Evolutionary conservation across 2,888 invertebrate species (phyloP).

Genomic region (Folsomia candida): DNA sequence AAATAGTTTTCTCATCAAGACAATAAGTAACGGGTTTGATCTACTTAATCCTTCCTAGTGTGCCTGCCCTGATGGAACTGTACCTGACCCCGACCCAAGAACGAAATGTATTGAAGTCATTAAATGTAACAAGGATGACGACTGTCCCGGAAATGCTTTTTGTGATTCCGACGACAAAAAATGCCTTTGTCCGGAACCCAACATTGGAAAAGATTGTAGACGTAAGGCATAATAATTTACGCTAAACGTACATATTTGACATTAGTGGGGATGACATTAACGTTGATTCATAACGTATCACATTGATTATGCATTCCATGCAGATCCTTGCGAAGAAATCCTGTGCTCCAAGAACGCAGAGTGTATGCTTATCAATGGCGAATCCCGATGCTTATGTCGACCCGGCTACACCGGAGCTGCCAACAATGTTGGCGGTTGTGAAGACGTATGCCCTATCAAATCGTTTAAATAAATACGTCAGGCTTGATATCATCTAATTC

Average conservation of each 20-base stretch:
- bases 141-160: conserved; percentile 86
- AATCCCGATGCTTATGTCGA: conserved; percentile 79
- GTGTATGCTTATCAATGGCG: conserved; percentile 78
- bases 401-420: conserved; percentile 74
- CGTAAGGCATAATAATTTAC: conserved; percentile 62
- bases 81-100: conserved; percentile 79
- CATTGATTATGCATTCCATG: not conserved
- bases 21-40: too few species aligned
- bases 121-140: conserved; percentile 69
- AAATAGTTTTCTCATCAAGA: too few species aligned
- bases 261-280: too few species aligned
- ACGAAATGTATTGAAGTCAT: conserved; percentile 79
- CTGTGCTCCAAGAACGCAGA: conserved; percentile 83
- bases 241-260: too few species aligned
- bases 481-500: too few species aligned
- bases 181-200: conserved; percentile 86
- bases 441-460: conserved; percentile 58
- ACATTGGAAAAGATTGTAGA: conserved; percentile 85
- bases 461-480: too few species aligned
- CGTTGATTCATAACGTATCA: not conserved
- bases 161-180: conserved; percentile 70
- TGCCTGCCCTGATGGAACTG: conserved; percentile 74
- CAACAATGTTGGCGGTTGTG: conserved; percentile 67
- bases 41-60: conserved; percentile 61
- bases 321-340: conserved; percentile 85